Conservation (phyloP, 2,113 vertebrate species). For the Pteropus alecto region DNA sequence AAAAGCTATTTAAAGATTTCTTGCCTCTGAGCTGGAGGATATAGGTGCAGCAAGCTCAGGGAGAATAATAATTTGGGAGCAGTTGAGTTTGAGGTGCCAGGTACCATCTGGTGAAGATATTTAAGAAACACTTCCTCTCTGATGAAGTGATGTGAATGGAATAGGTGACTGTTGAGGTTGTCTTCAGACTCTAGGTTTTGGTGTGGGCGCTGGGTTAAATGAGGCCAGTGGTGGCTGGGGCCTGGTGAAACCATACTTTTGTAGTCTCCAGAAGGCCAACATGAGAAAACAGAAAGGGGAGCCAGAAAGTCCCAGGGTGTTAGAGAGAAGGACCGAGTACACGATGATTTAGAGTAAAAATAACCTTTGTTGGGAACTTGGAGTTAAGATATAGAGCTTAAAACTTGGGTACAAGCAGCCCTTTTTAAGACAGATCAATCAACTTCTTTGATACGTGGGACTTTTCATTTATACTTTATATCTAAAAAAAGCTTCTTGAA, state of each 20-base stretch:
- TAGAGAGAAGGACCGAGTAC: background rate
- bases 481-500: background rate
- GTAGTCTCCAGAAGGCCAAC: background rate
- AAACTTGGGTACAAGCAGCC: background rate
- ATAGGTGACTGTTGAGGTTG: background rate
- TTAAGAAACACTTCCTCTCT: background rate
- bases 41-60: background rate
- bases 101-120: background rate
- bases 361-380: background rate
- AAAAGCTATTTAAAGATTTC: background rate
- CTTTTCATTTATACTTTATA: conserved; percentile 12
- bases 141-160: background rate
- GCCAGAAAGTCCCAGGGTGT: background rate
- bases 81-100: background rate
- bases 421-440: background rate
- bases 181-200: background rate
- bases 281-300: background rate
- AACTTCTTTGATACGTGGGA: background rate
- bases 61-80: background rate
- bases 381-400: background rate
- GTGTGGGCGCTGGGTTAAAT: background rate
- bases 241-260: background rate
- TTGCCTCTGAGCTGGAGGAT: background rate
- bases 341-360: background rate
- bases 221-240: background rate